phyloP scores from a whole-genome alignment of 2,797 vertebrate species.

The Petrocephalus schoutedeni region DNA sequence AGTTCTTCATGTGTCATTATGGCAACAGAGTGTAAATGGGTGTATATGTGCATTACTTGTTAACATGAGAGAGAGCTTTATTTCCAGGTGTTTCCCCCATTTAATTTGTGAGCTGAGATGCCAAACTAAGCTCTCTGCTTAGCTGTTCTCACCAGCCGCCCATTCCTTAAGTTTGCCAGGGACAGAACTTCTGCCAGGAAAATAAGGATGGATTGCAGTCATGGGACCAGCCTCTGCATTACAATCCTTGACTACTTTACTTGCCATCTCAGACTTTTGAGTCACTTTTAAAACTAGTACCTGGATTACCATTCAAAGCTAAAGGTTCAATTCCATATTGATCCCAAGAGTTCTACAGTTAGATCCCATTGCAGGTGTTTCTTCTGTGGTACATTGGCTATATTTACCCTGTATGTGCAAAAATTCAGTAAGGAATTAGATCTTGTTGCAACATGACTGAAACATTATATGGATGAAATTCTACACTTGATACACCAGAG shows the following conservation, averaged over 20 bases:
- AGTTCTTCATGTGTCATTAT: constrained; percentile 45
- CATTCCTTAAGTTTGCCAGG: constrained; percentile 5
- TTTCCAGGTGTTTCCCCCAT: not conserved
- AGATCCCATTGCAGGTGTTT: constrained; percentile 45
- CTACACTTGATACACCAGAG: no score
- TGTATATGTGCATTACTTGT: constrained; percentile 33
- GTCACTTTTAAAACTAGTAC: not conserved
- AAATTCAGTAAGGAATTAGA: constrained; percentile 27
- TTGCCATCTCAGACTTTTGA: not conserved
- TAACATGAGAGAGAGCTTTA: constrained; percentile 15
- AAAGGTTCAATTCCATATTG: not conserved
- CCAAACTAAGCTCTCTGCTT: constrained; percentile 23
- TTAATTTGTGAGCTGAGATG: constrained; percentile 27
- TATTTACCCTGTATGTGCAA: not conserved
- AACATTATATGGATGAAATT: no score
- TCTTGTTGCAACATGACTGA: no score
- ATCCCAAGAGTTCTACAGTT: constrained; percentile 48
- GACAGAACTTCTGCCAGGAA: not conserved
- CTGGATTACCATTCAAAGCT: not conserved
- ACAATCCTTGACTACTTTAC: not conserved
- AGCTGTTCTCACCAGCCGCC: constrained; percentile 5
- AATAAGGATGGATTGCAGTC: no score
- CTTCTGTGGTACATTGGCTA: constrained; percentile 39
- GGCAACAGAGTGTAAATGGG: constrained; percentile 43
- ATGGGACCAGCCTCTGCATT: not conserved